Percentiles rank a stretch among this genome's conserved stretches.
These are phyloP conservation scores for Meloe dianella DNA, from an alignment of 2,888 invertebrate genomes.

Conservation along the genomic window DNA sequence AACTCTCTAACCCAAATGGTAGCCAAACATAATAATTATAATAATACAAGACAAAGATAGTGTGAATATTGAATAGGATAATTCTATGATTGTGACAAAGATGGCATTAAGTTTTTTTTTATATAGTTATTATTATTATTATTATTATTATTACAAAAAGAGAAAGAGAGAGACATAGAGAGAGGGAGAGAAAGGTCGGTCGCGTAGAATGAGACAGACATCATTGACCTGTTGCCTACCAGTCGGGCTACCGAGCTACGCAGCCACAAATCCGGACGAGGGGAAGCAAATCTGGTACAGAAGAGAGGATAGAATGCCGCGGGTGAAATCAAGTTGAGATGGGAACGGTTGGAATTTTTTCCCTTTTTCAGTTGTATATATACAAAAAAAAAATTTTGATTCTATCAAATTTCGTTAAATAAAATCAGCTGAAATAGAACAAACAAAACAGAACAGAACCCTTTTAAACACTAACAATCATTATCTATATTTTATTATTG, in stretches of 20 bases:
- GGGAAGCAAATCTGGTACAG: conserved; percentile 42
- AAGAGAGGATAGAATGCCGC: conserved; percentile 61
- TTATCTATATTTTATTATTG: too few relatives aligned
- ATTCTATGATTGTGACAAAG: conserved; percentile 17
- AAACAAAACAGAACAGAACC: too few relatives aligned
- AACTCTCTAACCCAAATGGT: conserved; percentile 42
- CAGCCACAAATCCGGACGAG: conserved; percentile 54
- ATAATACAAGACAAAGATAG: conserved; percentile 19
- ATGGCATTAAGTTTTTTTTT: neutral
- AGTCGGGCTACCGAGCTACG: conserved; percentile 64
- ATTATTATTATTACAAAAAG: conserved; percentile 31
- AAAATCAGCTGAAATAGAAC: neutral
- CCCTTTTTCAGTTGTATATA: conserved; percentile 13
- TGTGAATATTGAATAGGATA: neutral
- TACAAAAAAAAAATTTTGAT: too few relatives aligned
- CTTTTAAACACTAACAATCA: too few relatives aligned
- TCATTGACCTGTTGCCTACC: conserved; percentile 68
- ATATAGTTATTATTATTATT: neutral
- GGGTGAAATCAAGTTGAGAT: conserved; percentile 50
- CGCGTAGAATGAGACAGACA: conserved; percentile 60
- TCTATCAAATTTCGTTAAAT: too few relatives aligned
- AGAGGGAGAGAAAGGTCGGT: conserved; percentile 52
- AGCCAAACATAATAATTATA: neutral
- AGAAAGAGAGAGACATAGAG: conserved; percentile 58
- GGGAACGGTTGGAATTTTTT: conserved; percentile 46